Evolutionary conservation across 2,113 vertebrate genomes (phyloP).

Genomic region (Labrus mixtus): DNA sequence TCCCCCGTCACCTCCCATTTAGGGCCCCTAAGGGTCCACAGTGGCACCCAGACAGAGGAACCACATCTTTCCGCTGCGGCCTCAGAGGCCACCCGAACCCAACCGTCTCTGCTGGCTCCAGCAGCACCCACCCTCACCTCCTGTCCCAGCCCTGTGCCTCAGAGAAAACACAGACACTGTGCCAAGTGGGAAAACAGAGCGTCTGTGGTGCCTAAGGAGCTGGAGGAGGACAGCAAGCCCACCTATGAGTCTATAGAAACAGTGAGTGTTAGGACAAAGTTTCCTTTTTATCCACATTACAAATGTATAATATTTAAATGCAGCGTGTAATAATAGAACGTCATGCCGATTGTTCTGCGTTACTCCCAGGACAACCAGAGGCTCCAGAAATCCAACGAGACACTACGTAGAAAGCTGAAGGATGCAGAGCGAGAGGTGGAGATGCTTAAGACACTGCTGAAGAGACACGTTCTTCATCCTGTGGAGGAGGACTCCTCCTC

Average conservation of each 20-base stretch:
- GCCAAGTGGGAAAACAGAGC: slow-evolving; percentile 96
- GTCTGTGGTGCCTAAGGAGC: slow-evolving; percentile 82
- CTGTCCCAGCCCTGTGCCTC: slow-evolving; percentile 89
- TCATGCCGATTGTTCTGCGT: slow-evolving; percentile 14
- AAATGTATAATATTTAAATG: background rate
- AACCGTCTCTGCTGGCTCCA: slow-evolving; percentile 74
- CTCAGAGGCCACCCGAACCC: slow-evolving; percentile 72
- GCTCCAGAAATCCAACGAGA: slow-evolving; percentile 89
- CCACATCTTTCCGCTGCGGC: slow-evolving; percentile 31
- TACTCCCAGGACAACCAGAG: slow-evolving; percentile 87
- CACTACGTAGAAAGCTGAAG: slow-evolving; percentile 90
- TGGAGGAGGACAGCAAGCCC: slow-evolving; percentile 81
- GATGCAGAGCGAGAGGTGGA: slow-evolving; percentile 91
- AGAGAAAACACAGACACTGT: slow-evolving; percentile 88
- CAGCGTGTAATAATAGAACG: background rate
- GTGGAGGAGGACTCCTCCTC: slow-evolving; percentile 83
- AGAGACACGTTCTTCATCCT: slow-evolving; percentile 77
- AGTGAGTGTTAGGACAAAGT: slow-evolving; percentile 72
- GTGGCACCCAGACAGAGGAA: slow-evolving; percentile 91
- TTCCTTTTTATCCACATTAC: background rate
- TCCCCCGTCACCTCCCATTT: slow-evolving; percentile 84
- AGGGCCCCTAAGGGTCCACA: slow-evolving; percentile 83
- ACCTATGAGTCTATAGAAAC: slow-evolving; percentile 88
- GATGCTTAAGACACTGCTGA: slow-evolving; percentile 85
- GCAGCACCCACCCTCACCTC: slow-evolving; percentile 78